Evolutionary conservation across 2,113 vertebrate species (phyloP).

Genomic region (Leucopternis melanops): DNA sequence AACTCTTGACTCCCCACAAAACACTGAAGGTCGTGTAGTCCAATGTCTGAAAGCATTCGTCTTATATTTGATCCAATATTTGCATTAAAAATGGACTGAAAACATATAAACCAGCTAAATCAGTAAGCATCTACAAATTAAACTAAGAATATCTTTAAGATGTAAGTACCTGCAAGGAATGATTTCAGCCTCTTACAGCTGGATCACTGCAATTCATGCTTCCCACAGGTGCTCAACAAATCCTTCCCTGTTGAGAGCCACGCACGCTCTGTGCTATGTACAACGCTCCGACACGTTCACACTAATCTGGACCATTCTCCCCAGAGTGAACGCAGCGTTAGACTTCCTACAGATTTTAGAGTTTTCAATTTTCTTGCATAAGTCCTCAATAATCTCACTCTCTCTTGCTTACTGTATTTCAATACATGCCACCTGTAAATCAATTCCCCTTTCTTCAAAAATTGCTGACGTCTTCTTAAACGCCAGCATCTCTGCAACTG

Average conservation of each 20-base stretch:
- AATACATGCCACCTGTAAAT: background rate
- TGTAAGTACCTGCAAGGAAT: background rate
- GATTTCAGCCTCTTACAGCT: background rate
- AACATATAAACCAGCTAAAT: background rate
- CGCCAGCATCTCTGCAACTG: background rate
- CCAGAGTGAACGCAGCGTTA: background rate
- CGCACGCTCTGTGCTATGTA: background rate
- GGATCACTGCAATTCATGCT: background rate
- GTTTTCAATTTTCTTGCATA: conserved; percentile 8
- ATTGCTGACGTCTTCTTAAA: background rate
- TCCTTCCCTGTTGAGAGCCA: background rate
- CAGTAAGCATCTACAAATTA: background rate
- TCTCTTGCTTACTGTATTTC: background rate
- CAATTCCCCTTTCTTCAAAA: background rate
- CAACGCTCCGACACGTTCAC: background rate
- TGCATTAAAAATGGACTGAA: background rate
- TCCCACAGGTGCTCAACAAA: background rate
- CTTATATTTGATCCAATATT: background rate
- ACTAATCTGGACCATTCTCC: background rate
- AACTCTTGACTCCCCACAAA: background rate
- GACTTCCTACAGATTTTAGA: background rate
- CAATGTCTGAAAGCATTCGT: background rate
- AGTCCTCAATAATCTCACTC: background rate
- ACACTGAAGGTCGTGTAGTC: too few relatives aligned
- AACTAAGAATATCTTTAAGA: background rate